phyloP scores from a whole-genome alignment of 2,113 vertebrate genomes.

The Lucifuga dentata region DNA sequence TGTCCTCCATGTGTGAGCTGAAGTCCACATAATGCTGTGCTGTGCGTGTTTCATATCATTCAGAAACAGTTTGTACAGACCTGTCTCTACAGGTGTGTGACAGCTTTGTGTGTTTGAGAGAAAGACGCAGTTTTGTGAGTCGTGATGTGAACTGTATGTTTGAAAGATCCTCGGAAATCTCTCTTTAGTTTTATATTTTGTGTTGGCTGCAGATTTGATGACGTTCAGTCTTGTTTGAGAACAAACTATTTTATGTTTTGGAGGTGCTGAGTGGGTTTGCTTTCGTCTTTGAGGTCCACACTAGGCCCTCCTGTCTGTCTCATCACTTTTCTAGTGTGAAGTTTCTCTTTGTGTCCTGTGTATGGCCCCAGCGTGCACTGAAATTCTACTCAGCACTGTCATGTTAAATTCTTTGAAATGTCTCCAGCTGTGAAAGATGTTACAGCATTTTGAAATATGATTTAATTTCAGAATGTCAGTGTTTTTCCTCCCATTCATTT shows the following conservation, averaged over 20 bases:
- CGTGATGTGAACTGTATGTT: slow-evolving; percentile 50
- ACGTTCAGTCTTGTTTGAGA: slow-evolving; percentile 48
- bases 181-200: slow-evolving; percentile 54
- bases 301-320: slow-evolving; percentile 62
- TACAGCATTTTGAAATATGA: slow-evolving; percentile 37
- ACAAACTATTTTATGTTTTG: slow-evolving; percentile 34
- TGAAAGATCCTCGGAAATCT: slow-evolving; percentile 40
- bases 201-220: slow-evolving; percentile 54
- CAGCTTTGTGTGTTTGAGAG: slow-evolving; percentile 56
- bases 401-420: slow-evolving; percentile 39
- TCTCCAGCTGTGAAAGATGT: slow-evolving; percentile 60
- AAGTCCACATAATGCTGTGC: slow-evolving; percentile 74
- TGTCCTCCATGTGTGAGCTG: slow-evolving; percentile 81
- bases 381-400: slow-evolving; percentile 55
- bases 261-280: slow-evolving; percentile 63
- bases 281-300: slow-evolving; percentile 68
- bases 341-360: slow-evolving; percentile 43
- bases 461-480: slow-evolving; percentile 38
- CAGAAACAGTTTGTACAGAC: slow-evolving; percentile 62
- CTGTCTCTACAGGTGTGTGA: slow-evolving; percentile 61
- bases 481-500: slow-evolving; percentile 55
- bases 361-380: slow-evolving; percentile 52
- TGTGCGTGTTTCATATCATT: slow-evolving; percentile 76
- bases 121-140: slow-evolving; percentile 54
- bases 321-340: slow-evolving; percentile 48